A percentile compares a stretch with the other conserved stretches of the same genome.
Conservation (phyloP, 2,797 vertebrate species). For the Enteromius thamalakanensis region DNA sequence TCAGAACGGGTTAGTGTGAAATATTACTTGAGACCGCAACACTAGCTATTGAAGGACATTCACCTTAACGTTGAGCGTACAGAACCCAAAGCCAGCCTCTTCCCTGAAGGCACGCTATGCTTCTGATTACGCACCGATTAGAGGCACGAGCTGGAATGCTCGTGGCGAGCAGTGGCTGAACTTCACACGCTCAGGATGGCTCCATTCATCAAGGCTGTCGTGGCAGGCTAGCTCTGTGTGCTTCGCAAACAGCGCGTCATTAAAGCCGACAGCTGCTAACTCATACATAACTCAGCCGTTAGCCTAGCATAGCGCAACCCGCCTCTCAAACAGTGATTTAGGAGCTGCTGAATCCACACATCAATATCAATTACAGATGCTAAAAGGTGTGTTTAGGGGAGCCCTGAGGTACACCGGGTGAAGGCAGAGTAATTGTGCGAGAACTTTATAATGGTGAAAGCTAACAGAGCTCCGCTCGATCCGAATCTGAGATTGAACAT, state of each 20-base stretch:
- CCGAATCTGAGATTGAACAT: slow-evolving; percentile 34
- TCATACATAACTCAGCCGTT: slow-evolving; percentile 69
- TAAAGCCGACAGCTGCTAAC: slow-evolving; percentile 71
- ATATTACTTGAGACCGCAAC: background rate
- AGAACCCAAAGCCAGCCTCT: background rate
- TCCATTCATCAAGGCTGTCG: slow-evolving; percentile 75
- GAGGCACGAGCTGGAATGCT: slow-evolving; percentile 75
- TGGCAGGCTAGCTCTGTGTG: slow-evolving; percentile 60
- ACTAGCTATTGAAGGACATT: background rate
- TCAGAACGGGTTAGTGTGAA: slow-evolving; percentile 1
- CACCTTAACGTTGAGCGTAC: background rate
- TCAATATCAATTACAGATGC: slow-evolving; percentile 77
- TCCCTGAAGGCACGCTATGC: slow-evolving; percentile 76
- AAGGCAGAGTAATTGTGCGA: slow-evolving; percentile 29
- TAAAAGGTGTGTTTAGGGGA: slow-evolving; percentile 70
- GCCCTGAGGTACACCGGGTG: slow-evolving; percentile 37
- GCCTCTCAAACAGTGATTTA: slow-evolving; percentile 71
- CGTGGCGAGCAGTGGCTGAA: slow-evolving; percentile 65
- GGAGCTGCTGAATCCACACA: slow-evolving; percentile 67
- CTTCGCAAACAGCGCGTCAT: slow-evolving; percentile 71
- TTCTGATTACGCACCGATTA: slow-evolving; percentile 87
- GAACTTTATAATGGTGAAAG: slow-evolving; percentile 28
- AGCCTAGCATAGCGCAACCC: slow-evolving; percentile 41
- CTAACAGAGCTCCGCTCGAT: slow-evolving; percentile 43
- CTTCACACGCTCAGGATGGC: slow-evolving; percentile 63